Percentiles rank a stretch among this genome's conserved stretches.
These are phyloP conservation scores for Prinia subflava DNA, from an alignment of 2,113 vertebrate species.

Conservation along the genomic window DNA sequence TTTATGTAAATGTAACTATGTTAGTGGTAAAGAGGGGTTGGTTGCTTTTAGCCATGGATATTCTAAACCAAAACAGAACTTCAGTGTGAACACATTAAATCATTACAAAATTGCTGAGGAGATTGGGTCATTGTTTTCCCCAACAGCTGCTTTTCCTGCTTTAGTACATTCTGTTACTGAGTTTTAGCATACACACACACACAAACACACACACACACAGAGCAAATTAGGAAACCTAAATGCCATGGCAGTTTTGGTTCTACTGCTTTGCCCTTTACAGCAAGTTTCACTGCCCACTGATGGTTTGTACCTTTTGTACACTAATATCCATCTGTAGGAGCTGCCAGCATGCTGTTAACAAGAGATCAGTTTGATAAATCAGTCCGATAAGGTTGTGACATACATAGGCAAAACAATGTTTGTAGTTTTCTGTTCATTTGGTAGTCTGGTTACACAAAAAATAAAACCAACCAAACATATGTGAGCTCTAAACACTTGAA, in stretches of 20 bases:
- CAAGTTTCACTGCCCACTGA: neutral
- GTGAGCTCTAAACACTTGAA: neutral
- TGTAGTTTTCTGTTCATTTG: neutral
- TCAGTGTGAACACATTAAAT: neutral
- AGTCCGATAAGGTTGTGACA: neutral
- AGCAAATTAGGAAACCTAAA: neutral
- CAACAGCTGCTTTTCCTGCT: neutral
- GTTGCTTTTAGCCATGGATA: neutral
- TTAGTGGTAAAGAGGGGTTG: neutral
- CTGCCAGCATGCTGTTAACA: neutral
- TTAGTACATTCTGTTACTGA: neutral
- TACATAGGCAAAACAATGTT: neutral
- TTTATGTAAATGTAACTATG: neutral
- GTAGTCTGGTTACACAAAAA: neutral
- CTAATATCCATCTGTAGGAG: neutral
- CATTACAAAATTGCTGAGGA: neutral
- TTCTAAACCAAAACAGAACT: neutral
- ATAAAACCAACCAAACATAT: neutral
- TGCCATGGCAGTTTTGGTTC: neutral
- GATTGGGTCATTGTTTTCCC: neutral
- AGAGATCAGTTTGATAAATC: neutral
- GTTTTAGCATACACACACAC: neutral
- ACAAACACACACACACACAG: neutral
- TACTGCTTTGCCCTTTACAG: neutral
- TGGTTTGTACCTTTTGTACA: neutral